Evolutionary conservation across 92 coral and sea anemone genomes (phyloP), one percentile per base, ranked within the genome.

Genomic region (Muricea muricata): DNA sequence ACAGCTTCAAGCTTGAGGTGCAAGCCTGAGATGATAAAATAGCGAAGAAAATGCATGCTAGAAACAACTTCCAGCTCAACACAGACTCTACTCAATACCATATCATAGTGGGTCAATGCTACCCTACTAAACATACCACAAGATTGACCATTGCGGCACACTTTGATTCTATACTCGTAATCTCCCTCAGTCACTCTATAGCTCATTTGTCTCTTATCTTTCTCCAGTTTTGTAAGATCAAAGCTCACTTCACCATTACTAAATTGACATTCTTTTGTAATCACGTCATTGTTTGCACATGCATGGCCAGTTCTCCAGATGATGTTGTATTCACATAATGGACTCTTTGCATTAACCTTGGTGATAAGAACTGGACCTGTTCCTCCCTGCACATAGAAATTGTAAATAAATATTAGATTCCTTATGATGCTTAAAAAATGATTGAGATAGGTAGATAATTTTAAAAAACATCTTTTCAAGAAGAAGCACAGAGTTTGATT

Each of bases 261-360:
- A 68, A 92, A 77, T 41, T 87, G 76, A 67, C 99, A 97, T 58
- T 85, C 80, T 23, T 79, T 87, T 1, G 91, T 80, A 83, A 97
- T 25, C 1, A 89, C 65, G 14, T 54, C 71, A 7, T 73, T 78
- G 69, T 91, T 83, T 6, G 99, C 86, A 30, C 99, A 97, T 2
- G 99, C 99, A 79, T 77, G 93, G 30, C 90, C 97, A 5, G 99
- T 97, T 69, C 88, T 89, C 99, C 99, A 97, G 55, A 91, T 85
- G 0, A 97, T 90, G 67, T 97, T 98, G 66, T 81, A 97, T 3
- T 66, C 35, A 57, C 99, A 97, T 68, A 89, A 65, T 5, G 26
- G 54, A 24, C 82, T 71, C 3, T 28, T 52, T 30, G 84, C 84
- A 0, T 88, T 76, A 6, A 92, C 37, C 0, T 63, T 28, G 54